Percentiles rank a stretch among this genome's conserved stretches.
Evolutionary conservation across 1,140 invertebrate genomes (phyloP).

Genomic region (Stratiolaelaps scimitus): DNA sequence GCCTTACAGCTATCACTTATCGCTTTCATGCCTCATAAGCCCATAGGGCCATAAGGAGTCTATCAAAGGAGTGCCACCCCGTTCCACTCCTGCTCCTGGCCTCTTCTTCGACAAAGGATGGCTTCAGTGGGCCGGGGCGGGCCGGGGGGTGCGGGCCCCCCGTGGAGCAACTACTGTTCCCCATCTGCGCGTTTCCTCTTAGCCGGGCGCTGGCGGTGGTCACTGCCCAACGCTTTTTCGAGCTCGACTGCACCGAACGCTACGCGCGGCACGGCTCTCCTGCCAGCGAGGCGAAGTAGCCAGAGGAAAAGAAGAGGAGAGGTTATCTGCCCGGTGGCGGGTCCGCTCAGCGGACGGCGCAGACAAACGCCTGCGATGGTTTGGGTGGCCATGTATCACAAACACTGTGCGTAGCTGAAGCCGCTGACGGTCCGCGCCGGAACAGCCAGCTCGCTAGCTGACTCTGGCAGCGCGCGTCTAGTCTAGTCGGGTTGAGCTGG

Average conservation of each 20-base stretch:
- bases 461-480: no score
- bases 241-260: slow-evolving; percentile 7
- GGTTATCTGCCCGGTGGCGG: slow-evolving; percentile 15
- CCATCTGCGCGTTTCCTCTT: no score
- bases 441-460: background rate
- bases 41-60: background rate
- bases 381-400: slow-evolving; percentile 27
- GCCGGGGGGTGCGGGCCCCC: no score
- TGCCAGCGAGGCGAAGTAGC: no score
- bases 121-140: no score
- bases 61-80: no score
- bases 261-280: background rate
- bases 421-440: background rate
- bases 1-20: slow-evolving; percentile 24
- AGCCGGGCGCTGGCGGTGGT: background rate
- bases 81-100: no score
- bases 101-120: no score
- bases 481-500: no score
- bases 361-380: no score
- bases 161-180: no score
- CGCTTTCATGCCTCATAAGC: slow-evolving; percentile 29
- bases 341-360: no score
- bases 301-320: background rate
- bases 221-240: slow-evolving; percentile 17
- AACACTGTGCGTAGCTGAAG: background rate